Base-by-base conservation (phyloP, 2,797 vertebrate genomes). In the Macropus fuliginosus region DNA sequence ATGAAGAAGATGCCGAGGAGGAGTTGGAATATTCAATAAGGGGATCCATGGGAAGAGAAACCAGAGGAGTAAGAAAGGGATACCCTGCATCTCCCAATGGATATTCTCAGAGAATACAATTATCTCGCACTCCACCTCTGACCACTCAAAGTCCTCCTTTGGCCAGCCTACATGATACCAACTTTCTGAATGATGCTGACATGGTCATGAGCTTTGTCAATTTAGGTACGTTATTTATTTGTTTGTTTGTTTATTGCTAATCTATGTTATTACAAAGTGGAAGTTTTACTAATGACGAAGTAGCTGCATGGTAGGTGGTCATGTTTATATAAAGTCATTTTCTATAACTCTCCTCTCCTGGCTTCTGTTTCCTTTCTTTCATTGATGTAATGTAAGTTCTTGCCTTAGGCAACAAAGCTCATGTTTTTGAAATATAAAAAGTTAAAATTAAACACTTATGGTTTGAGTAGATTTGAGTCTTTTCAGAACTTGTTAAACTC, bases 201-300 rank as follows among this genome's bases (percentile, higher is more conserved):
- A 99, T 99, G 99, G 99, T 99, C 93, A 99, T 99, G 99, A 99
- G 99, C 98, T 99, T 99, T 99, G 99, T 99, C 97, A 99, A 99
- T 98, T 98, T 99, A 98, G 99, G 99, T 99, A 99, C 14, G 99
- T 99, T 98, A 98, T 98, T 98, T 93, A 93, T 98, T 97, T 87
- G 21, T 87, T 81, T 81, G 40, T 81, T 50, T 46, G 24, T 46
- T 50, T 87, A 87, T 87, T 98, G 91, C 97, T 98, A 87, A 93
- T 98, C 93, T 98, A 4, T 94, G 95, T 97, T 93, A 95, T 87
- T 89, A 91, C 93, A 93, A 96, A 95, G 97, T 96, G 95, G 96
- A 98, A 97, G 91, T 97, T 91, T 91, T 94, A 56, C n/a, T 97
- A 94, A 97, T 98, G 96, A 97, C 97, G 93, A 98, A 98, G 98